Percentiles rank a stretch among this genome's conserved stretches.
Evolutionary conservation across 1,140 invertebrate genomes (phyloP).

Genomic region (Heliconius eleuchia): DNA sequence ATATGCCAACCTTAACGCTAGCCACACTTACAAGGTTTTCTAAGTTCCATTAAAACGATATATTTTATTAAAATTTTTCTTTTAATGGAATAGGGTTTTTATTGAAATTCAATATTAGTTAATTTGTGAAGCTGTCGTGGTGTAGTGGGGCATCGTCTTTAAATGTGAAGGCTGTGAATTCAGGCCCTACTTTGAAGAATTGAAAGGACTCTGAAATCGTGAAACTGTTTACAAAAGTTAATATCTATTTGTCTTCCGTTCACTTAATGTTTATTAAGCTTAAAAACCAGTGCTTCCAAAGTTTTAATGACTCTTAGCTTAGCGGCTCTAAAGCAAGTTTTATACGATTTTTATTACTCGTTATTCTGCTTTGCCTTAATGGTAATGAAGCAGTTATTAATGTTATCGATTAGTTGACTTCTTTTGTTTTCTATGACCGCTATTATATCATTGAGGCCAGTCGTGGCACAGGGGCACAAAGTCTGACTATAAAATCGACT

Average conservation of each 20-base stretch:
- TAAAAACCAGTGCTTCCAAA: slow-evolving; percentile 6
- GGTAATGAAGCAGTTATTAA: slow-evolving; percentile 1
- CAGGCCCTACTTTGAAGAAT: too few species aligned
- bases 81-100: not conserved
- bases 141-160: too few species aligned
- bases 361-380: not conserved
- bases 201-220: not conserved
- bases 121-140: not conserved
- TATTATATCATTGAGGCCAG: too few species aligned
- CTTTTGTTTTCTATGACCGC: not conserved
- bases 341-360: slow-evolving; percentile 11
- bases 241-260: slow-evolving; percentile 7
- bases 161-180: too few species aligned
- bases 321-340: slow-evolving; percentile 4
- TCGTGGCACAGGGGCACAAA: too few species aligned
- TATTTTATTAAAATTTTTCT: too few species aligned
- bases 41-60: not conserved
- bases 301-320: slow-evolving; percentile 12
- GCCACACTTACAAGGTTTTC: not conserved
- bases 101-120: not conserved
- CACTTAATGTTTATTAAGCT: not conserved
- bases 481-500: too few species aligned
- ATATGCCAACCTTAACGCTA: not conserved
- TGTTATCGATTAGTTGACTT: not conserved
- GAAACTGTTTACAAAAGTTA: not conserved